Evolutionary conservation across 2,797 vertebrate genomes (phyloP), one percentile per base, ranked within the genome.

Genomic region (Clarias pachynema): DNA sequence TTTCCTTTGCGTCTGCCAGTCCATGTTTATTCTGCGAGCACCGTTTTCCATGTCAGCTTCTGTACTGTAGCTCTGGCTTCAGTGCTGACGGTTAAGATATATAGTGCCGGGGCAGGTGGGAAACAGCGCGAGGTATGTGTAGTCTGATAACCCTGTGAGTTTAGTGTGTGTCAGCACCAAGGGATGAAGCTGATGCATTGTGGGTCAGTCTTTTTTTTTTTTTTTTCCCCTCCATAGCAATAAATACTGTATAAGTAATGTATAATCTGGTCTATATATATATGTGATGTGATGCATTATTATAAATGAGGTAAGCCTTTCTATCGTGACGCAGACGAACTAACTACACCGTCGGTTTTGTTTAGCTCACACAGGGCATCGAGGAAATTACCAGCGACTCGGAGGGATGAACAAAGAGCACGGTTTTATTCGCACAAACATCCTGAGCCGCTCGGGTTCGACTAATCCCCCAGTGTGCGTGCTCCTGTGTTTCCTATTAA

Each of bases 41-140:
- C 29, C 18, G 10, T 5, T 26, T 37, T 26, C 78, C 14, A 31
- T 79, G 80, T 75, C 85, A 1, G 73, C 80, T 86, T 79, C 81
- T 57, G 29, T 79, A n/a, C 81, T 57, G 20, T 79, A n/a, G 56
- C 40, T 60, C 80, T 82, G 49, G 73, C 72, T 24, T n/a, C 63
- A 37, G 40, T 8, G 56, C 56, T 79, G 81, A 73, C 57, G 1
- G 75, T 29, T 73, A 44, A 73, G 56, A 86, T 79, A 83, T 79
- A 56, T 83, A 83, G 66, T 56, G 75, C 29, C 40, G 1, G 63
- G 63, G 40, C 65, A 72, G 85, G 83, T 86, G 81, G 85, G 81
- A 86, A 65, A 86, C 85, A 72, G 79, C 73, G 74, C 56, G 2
- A 65, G 57, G 68, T 63, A 86, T 83, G 75, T n/a, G 26, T 24